Evolutionary conservation across 1,140 invertebrate genomes (phyloP).

Genomic region (Anastrepha obliqua): DNA sequence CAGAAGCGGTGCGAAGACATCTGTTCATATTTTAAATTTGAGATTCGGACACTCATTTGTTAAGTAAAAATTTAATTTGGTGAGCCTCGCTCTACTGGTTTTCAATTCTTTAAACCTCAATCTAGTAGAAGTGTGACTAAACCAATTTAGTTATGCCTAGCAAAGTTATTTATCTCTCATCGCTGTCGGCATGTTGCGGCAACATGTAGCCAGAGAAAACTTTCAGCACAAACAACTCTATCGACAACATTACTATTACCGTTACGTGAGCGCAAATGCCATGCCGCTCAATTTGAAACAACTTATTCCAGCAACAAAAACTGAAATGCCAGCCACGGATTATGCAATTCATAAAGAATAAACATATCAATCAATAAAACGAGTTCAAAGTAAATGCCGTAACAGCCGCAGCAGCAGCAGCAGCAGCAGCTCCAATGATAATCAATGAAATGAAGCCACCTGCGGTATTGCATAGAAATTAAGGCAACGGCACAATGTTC

Average conservation of each 20-base stretch:
- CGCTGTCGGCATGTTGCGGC: conserved; percentile 4
- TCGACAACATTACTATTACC: neutral
- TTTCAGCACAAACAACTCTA: neutral
- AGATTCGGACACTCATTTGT: too few species aligned
- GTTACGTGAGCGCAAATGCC: conserved; percentile 4
- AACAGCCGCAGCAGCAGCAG: too few species aligned
- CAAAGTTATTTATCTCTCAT: neutral
- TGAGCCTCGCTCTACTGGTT: too few species aligned
- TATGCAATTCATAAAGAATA: neutral
- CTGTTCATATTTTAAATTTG: too few species aligned
- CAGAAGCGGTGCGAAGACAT: too few species aligned
- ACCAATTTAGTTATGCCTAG: neutral
- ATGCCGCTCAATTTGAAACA: neutral
- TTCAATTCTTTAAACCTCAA: too few species aligned
- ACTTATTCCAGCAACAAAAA: neutral
- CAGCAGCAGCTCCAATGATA: neutral
- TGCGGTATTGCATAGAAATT: neutral
- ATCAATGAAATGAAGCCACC: neutral
- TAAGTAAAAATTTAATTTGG: too few species aligned
- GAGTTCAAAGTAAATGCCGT: neutral
- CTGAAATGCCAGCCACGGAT: neutral
- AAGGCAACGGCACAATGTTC: conserved; percentile 1
- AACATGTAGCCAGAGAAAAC: conserved; percentile 19
- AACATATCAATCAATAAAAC: conserved; percentile 51
- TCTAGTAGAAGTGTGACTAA: too few species aligned